Base-by-base conservation (phyloP, 2,113 vertebrate species). In the Pelecanus crispus region DNA sequence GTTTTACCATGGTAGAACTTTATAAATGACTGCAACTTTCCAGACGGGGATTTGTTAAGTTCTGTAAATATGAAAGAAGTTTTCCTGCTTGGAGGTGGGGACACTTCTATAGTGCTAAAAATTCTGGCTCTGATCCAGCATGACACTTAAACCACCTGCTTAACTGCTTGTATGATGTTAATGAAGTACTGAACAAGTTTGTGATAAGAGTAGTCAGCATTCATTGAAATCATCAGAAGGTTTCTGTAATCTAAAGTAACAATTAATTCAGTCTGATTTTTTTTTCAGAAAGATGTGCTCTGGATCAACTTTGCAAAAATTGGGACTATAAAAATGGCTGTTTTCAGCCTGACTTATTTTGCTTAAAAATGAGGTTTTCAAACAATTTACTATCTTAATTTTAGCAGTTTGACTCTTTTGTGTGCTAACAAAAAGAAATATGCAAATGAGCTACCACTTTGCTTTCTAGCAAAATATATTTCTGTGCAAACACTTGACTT, bases 401-500 rank as follows among this genome's bases (percentile, higher is more conserved):
- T 97, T 96, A 97, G 89, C 94, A 95, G 94, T 97, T 98, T 95
- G 86, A 96, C 78, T 97, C 95, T 96, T 95, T 96, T 96, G 97
- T 97, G 91, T 84, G 95, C 63, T 97, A 97, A 98, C 96, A 98
- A 95, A 98, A 97, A 96, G 84, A 86, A 97, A 93, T 94, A 98
- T 95, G 93, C 96, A 98, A 98, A 98, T 97, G 49, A 97, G 83
- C 68, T 97, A 96, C 94, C 92, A 95, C 95, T 97, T 95, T 92
- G 91, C 94, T 97, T 97, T 97, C 94, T 95, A 97, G 93, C 92
- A 98, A 98, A 98, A 97, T 81, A 90, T 95, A 97, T 98, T 97
- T 97, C 95, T 97, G 80, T 97, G 95, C 90, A 97, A 98, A 98
- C 95, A 97, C 95, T 97, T 97, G 94, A 97, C 97, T 97, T 97